phyloP scores from a whole-genome alignment of 1,140 invertebrate species.

The Drosophila albomicans region DNA sequence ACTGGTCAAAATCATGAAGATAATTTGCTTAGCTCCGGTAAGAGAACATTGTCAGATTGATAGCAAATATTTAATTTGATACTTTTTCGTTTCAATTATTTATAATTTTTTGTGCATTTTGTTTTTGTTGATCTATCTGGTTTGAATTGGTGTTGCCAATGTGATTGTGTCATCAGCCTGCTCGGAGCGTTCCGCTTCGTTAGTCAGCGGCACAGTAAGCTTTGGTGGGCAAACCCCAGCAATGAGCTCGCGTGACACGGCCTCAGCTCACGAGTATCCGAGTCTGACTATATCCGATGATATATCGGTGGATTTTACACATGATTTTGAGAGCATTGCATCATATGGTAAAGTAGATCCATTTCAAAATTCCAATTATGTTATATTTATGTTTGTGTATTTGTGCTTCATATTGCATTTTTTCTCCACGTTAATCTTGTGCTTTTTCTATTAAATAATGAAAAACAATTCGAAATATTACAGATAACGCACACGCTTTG shows the following conservation, averaged over 20 bases:
- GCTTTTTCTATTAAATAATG: slow-evolving; percentile 7
- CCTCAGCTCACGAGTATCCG: slow-evolving; percentile 79
- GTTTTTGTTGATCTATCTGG: slow-evolving; percentile 33
- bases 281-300: slow-evolving; percentile 83
- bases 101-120: slow-evolving; percentile 51
- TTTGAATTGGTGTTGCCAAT: slow-evolving; percentile 18
- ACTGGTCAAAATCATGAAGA: slow-evolving; percentile 86
- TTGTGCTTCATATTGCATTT: not conserved
- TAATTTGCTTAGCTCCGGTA: slow-evolving; percentile 91
- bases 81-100: slow-evolving; percentile 38
- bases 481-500: slow-evolving; percentile 87
- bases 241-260: slow-evolving; percentile 69
- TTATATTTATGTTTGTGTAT: slow-evolving; percentile 8
- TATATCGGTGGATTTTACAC: slow-evolving; percentile 81
- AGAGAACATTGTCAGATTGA: slow-evolving; percentile 43
- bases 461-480: slow-evolving; percentile 21
- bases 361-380: slow-evolving; percentile 6
- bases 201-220: slow-evolving; percentile 78
- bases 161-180: slow-evolving; percentile 60
- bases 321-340: slow-evolving; percentile 75
- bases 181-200: slow-evolving; percentile 82
- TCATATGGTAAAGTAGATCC: slow-evolving; percentile 75
- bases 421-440: not conserved
- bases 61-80: slow-evolving; percentile 11
- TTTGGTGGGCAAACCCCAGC: slow-evolving; percentile 74